Percentiles rank a stretch among this genome's conserved stretches.
phyloP scores from a whole-genome alignment of 2,113 vertebrate genomes.

The Calyptomena viridis region DNA sequence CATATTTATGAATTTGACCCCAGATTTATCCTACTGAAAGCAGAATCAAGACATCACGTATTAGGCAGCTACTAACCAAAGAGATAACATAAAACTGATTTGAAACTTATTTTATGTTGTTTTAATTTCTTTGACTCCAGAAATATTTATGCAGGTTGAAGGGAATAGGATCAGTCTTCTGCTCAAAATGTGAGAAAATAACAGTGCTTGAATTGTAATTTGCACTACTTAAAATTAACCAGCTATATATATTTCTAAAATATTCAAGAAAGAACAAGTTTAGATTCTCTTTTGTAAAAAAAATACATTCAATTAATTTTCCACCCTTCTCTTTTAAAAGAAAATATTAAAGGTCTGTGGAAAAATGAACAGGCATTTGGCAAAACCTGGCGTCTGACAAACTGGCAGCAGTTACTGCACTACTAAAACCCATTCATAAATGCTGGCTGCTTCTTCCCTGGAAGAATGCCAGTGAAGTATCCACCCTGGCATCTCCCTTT shows the following conservation, averaged over 20 bases:
- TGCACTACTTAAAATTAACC: background rate
- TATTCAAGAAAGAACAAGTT: background rate
- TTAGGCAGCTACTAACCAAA: background rate
- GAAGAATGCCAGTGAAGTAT: background rate
- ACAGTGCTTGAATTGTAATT: background rate
- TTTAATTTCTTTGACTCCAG: background rate
- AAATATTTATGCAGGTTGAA: background rate
- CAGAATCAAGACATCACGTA: background rate
- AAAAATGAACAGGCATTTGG: constrained; percentile 30
- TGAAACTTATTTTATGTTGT: background rate
- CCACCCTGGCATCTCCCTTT: background rate
- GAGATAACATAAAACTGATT: background rate
- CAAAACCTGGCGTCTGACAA: constrained; percentile 17
- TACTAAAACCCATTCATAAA: constrained; percentile 39
- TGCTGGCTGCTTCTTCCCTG: constrained; percentile 10
- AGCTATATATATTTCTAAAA: background rate
- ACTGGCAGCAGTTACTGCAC: background rate
- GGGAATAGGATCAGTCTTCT: background rate
- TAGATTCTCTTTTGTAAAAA: background rate
- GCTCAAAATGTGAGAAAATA: background rate
- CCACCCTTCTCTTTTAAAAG: background rate
- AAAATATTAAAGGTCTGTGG: background rate
- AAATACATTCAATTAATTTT: background rate
- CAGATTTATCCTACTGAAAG: background rate
- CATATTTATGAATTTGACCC: background rate